phyloP scores from a whole-genome alignment of 2,113 vertebrate genomes.

The Prolemur simus region DNA sequence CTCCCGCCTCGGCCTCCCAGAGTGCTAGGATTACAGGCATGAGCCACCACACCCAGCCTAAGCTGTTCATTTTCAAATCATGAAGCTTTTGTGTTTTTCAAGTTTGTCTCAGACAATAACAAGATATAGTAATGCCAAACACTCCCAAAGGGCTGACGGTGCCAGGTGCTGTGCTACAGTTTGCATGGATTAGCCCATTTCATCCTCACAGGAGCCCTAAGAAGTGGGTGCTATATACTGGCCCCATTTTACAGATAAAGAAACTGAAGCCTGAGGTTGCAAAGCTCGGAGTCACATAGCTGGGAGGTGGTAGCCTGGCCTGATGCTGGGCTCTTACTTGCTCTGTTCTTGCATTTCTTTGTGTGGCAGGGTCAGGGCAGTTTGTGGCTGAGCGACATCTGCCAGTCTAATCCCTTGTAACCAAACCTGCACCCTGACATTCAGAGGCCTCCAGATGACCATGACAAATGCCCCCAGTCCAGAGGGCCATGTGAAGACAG shows the following conservation, averaged over 20 bases:
- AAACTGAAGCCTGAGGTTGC: not conserved
- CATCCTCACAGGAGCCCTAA: not conserved
- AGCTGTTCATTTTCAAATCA: not conserved
- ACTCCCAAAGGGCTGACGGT: not conserved
- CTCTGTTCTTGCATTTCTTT: not conserved
- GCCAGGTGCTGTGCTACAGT: not conserved
- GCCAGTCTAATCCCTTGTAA: conserved; percentile 17
- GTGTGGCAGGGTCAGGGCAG: not conserved
- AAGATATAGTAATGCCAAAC: not conserved
- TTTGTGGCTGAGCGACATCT: not conserved
- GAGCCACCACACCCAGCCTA: too few relatives aligned
- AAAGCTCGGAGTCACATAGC: not conserved
- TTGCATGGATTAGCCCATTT: not conserved
- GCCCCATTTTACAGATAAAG: not conserved
- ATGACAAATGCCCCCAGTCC: not conserved
- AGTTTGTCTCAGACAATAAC: not conserved
- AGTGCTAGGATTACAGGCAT: too few relatives aligned
- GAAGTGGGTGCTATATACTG: not conserved
- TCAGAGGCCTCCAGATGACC: conserved; percentile 19
- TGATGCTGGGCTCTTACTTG: not conserved
- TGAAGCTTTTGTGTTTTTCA: not conserved
- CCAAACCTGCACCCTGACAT: not conserved
- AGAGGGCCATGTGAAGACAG: not conserved
- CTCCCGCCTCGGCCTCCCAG: too few relatives aligned
- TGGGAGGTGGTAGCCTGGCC: not conserved